Base-by-base conservation (phyloP, 2,113 vertebrate genomes). In the Sterna hirundo region DNA sequence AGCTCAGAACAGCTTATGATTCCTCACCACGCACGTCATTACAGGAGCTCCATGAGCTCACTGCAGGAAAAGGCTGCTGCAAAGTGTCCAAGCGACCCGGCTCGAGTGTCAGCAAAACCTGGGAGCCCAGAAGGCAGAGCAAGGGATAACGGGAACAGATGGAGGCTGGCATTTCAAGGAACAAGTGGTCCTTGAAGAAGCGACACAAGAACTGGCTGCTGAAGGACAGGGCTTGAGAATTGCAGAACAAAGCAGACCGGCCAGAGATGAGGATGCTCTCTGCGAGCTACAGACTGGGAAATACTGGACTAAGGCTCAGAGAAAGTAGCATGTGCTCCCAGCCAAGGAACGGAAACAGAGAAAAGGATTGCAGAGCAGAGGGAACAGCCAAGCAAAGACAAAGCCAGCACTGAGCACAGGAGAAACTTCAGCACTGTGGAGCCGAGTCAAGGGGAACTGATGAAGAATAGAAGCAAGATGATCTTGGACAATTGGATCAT, bases 221-320 rank as follows among this genome's bases (percentile, higher is more conserved):
- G 46, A 98, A 98, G 29, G 98, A 98, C 58, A 94, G 98, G 17
- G 98, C 98, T 97, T 97, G 17, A 96, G 97, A 62, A 93, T 97
- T 13, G 95, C 98, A 0, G 98, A 98, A 75, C 97, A 96, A 44
- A 97, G 98, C 1, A 96, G 98, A 21, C 97, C 98, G 97, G 98
- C 98, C 94, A 98, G 98, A 1, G 98, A 98, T 1, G 98, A 98
- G 49, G 98, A 98, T 52, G 97, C 90, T 62, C 96, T 92, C 42
- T 96, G 97, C 1, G 97, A 98, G 85, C 94, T 98, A 42, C 97
- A 97, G 71, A 86, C 94, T 57, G 98, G 98, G 13, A 98, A 98
- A 18, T 98, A 98, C 90, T 98, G 98, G 98, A 98, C 97, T 79
- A 97, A 97, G 61, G 98, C 97, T 2, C 98, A 98, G 88, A 97